Evolutionary conservation across 2,888 invertebrate genomes (phyloP).

Genomic region (Drosophila merina): DNA sequence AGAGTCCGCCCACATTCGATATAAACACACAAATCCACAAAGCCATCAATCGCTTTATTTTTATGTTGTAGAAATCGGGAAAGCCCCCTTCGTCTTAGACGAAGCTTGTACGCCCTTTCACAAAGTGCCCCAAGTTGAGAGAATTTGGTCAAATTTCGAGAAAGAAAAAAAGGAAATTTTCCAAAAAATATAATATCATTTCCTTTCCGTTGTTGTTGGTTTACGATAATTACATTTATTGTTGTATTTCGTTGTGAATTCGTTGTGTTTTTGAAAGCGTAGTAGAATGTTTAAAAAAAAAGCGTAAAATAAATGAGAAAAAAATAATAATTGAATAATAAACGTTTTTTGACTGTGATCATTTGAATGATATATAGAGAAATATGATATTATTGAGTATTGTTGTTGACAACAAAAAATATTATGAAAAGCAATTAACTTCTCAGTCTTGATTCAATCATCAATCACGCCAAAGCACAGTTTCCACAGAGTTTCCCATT

Average conservation of each 20-base stretch:
- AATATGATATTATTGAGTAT: slow-evolving; percentile 45
- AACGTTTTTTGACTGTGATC: slow-evolving; percentile 78
- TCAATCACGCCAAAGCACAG: slow-evolving; percentile 27
- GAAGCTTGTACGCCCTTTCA: slow-evolving; percentile 54
- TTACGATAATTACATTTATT: neutral
- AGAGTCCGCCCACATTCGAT: slow-evolving; percentile 25
- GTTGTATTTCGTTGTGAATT: neutral
- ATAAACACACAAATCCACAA: slow-evolving; percentile 1
- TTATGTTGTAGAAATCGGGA: slow-evolving; percentile 40
- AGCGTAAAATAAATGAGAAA: slow-evolving; percentile 15
- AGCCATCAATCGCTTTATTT: slow-evolving; percentile 30
- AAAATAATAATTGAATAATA: slow-evolving; percentile 37
- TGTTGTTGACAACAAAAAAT: slow-evolving; percentile 39
- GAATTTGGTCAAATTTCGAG: slow-evolving; percentile 43
- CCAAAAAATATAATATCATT: neutral
- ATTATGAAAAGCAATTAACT: slow-evolving; percentile 64
- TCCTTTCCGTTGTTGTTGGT: neutral
- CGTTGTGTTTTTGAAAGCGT: neutral
- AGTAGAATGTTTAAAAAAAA: slow-evolving; percentile 17
- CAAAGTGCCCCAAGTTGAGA: slow-evolving; percentile 66
- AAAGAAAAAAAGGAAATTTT: neutral
- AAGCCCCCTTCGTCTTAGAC: slow-evolving; percentile 24
- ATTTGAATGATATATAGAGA: slow-evolving; percentile 66
- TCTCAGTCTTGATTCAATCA: slow-evolving; percentile 59
- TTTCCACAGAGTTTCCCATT: slow-evolving; percentile 9